Evolutionary conservation across 2,888 invertebrate species (phyloP), one percentile per base, ranked within the genome.

Genomic region (Eretmocerus hayati): DNA sequence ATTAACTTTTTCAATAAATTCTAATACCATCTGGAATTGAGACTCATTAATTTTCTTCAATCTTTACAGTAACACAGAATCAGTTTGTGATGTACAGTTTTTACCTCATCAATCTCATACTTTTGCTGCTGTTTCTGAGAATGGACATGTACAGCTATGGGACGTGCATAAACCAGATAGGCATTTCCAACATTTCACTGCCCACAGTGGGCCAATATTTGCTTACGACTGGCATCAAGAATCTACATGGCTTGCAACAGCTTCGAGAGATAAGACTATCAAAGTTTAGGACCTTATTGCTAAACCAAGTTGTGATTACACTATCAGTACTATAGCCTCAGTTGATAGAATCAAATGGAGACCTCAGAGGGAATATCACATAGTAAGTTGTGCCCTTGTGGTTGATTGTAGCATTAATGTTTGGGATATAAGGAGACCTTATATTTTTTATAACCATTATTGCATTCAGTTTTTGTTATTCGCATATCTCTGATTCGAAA

Each of bases 271-370:
- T 71, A 93, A 89, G 71, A 90, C 90, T 48, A 94, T 96, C 49
- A 95, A 95, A 80, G 92, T 93, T 32, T 94, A 93, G 92, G 92
- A 93, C 69, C 79, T 91, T 60, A 80, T 81, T 46, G 81, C 78
- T 26, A 88, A 88, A 65, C 88, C 90, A 0, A 83, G 82, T 30
- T 73, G 88, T 49, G 88, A 92, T 65, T 84, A 90, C 67, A 89
- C 87, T 1, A 90, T 96, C 58, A 89, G 92, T 67, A 95, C 94
- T 0, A 94, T 95, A 57, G 94, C 94, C 0, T 90, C 94, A 0
- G 93, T 96, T n/a, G 92, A 93, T 0, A 82, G 90, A 56, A 86
- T 96, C 19, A 92, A 91, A 69, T 97, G 96, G 96, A 78, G 96
- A 16, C 96, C 96, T 0, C 87, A 90, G 64, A 74, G 84, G 58